Evolutionary conservation across 2,113 vertebrate genomes (phyloP), one percentile per base, ranked within the genome.

Genomic region (Trogon surrucura): DNA sequence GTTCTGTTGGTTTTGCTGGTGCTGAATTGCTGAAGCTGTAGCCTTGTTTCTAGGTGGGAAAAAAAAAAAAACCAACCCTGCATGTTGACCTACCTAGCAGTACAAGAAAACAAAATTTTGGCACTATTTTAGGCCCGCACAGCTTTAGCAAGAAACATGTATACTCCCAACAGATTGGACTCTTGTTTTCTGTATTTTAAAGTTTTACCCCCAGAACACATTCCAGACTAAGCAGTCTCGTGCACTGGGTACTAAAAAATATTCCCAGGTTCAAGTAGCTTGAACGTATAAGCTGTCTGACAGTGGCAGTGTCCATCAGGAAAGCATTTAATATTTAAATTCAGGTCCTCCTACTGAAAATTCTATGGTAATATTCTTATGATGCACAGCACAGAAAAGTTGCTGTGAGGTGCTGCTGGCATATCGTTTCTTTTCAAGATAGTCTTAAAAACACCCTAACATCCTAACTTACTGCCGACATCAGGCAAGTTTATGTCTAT

Each of bases 31-130:
- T 3, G 2, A 89, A 85, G 62, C 74, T 73, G 19, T 72, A 88
- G 84, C 87, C 81, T 95, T 85, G 27, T 92, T 94, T 95, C 85
- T 89, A 66, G 67, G 50, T 85, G 87, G 65, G 67, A 8, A 27
- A 84, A 79, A 82, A 79, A 82, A 75, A 75, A 38, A 30, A 16
- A 15, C 29, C 44, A 69, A 0, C 2, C 9, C 75, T 72, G 81
- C 32, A 12, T 56, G 25, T 82, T 96, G 91, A 93, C 91, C 95
- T 95, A 95, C 87, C 89, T 96, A 94, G 87, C 50, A 69, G 41
- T 71, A 84, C 1, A 5, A 85, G 66, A 62, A 89, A 95, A 95
- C n/a, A 83, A 89, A 91, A 95, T 94, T 90, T 89, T 83, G 62
- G 56, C 71, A 64, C 51, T 85, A 69, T 93, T 93, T 93, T 90